A percentile compares a stretch with the other conserved stretches of the same genome.
Evolutionary conservation across 2,113 vertebrate species (phyloP).

Genomic region (Forbesichthys papilliferus): DNA sequence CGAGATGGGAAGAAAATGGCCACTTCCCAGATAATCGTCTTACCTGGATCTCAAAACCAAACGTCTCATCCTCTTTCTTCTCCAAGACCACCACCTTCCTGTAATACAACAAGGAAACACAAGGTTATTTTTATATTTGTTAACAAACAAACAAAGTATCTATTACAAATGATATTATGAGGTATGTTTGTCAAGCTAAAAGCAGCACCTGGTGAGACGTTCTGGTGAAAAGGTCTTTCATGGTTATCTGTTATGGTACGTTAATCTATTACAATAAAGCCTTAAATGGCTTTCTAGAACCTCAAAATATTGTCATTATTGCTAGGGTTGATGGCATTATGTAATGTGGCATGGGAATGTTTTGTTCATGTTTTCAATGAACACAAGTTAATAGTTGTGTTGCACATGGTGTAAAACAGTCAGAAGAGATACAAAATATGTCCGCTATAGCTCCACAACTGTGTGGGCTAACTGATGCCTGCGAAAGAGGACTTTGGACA

Average conservation of each 20-base stretch:
- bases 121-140: too few species aligned
- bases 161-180: neutral
- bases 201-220: too few species aligned
- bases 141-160: neutral
- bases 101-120: slow-evolving; percentile 33
- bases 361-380: too few species aligned
- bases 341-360: neutral
- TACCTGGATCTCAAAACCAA: slow-evolving; percentile 98
- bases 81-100: slow-evolving; percentile 88
- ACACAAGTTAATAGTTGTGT: too few species aligned
- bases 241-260: neutral
- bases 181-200: neutral
- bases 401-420: neutral
- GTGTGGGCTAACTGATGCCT: slow-evolving; percentile 6
- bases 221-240: slow-evolving; percentile 1
- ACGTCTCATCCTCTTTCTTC: slow-evolving; percentile 86
- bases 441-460: too few species aligned
- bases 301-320: neutral
- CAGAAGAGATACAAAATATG: neutral
- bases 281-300: neutral
- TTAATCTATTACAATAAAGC: neutral
- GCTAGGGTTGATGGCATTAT: neutral
- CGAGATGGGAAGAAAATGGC: neutral
- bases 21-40: slow-evolving; percentile 35
- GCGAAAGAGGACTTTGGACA: slow-evolving; percentile 20